phyloP scores from a whole-genome alignment of 2,797 vertebrate species.

The Silurus lanzhouensis region DNA sequence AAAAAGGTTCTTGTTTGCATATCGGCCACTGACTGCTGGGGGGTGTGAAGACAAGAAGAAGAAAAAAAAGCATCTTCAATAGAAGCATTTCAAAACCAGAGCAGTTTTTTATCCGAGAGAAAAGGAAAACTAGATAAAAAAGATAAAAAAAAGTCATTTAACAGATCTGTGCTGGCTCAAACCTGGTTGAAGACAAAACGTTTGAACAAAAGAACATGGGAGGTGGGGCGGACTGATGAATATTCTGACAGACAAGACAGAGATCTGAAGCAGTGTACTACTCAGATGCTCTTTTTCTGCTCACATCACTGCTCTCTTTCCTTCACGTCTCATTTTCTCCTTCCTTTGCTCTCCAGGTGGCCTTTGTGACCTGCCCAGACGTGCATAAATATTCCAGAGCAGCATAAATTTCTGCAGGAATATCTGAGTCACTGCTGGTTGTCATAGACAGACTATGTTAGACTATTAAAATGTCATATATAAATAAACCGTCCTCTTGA shows the following conservation, averaged over 20 bases:
- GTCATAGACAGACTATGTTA: constrained; percentile 57
- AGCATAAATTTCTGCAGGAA: constrained; percentile 39
- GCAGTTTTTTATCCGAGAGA: constrained; percentile 43
- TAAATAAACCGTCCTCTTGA: constrained; percentile 62
- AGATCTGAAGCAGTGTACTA: constrained; percentile 33
- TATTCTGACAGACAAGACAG: constrained; percentile 18
- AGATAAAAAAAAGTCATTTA: constrained; percentile 40
- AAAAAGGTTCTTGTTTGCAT: constrained; percentile 29
- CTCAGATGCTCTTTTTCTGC: constrained; percentile 20
- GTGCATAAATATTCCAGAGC: constrained; percentile 71
- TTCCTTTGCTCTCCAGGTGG: constrained; percentile 39
- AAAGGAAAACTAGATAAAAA: constrained; percentile 51
- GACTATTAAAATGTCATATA: constrained; percentile 64
- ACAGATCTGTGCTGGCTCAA: constrained; percentile 31
- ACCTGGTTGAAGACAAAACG: constrained; percentile 44
- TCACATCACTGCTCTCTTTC: constrained; percentile 15
- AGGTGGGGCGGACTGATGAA: constrained; percentile 14
- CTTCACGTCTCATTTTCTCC: constrained; percentile 8
- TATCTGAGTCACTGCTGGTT: constrained; percentile 53
- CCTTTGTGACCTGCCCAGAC: constrained; percentile 58
- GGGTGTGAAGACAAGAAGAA: constrained; percentile 10
- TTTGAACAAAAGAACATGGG: constrained; percentile 37
- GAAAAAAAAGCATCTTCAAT: constrained; percentile 35
- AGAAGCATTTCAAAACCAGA: constrained; percentile 28
- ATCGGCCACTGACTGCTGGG: constrained; percentile 9